These are phyloP conservation scores for Eubasilissa regina DNA, from an alignment of 1,140 invertebrate genomes.

Conservation along the genomic window DNA sequence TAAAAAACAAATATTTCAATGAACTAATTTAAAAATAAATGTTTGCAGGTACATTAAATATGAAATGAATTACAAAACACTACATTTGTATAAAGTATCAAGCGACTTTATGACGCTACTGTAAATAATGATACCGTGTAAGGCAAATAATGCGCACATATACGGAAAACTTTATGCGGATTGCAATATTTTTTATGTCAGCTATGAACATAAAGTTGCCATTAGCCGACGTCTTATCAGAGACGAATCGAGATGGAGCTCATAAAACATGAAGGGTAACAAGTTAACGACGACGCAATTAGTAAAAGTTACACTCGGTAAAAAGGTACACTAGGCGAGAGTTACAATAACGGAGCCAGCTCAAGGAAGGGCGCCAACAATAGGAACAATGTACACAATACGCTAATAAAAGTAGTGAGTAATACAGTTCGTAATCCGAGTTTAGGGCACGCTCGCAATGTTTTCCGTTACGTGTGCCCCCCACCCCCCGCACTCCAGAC, in stretches of 20 bases:
- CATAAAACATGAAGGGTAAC: constrained; percentile 11
- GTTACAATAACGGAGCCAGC: background rate
- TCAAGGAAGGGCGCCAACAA: no score
- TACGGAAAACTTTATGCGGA: background rate
- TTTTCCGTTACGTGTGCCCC: background rate
- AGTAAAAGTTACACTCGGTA: background rate
- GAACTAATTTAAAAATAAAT: no score
- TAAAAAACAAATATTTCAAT: no score
- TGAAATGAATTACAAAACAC: no score
- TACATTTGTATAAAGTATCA: no score
- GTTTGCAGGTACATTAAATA: no score
- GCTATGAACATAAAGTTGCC: background rate
- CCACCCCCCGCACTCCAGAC: no score
- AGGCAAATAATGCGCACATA: background rate
- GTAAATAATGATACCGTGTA: no score
- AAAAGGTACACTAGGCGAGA: background rate
- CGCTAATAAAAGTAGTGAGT: constrained; percentile 18
- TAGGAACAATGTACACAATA: constrained; percentile 8
- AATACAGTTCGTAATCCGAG: background rate
- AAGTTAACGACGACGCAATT: constrained; percentile 26
- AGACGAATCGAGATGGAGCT: background rate
- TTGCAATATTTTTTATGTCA: no score
- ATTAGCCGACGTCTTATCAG: constrained; percentile 30
- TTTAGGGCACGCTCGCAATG: background rate
- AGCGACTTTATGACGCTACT: no score